A percentile compares a stretch with the other conserved stretches of the same genome.
These are phyloP conservation scores for Poecilia latipinna DNA, from an alignment of 2,113 vertebrate genomes.

Conservation along the genomic window DNA sequence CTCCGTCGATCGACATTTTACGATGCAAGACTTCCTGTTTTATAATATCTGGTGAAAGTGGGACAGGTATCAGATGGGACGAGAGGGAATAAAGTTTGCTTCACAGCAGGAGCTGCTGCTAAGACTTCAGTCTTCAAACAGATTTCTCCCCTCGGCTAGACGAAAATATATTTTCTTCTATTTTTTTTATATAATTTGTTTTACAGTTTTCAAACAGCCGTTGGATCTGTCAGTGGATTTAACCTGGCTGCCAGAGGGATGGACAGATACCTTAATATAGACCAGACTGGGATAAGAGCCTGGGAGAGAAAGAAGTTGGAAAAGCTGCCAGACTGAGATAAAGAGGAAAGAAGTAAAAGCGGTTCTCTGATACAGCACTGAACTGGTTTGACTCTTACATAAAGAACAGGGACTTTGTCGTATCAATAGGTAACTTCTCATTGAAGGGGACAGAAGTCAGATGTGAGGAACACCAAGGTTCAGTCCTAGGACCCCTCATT, in stretches of 20 bases:
- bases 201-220: slow-evolving; percentile 9
- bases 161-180: slow-evolving; percentile 8
- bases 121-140: slow-evolving; percentile 32
- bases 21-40: neutral
- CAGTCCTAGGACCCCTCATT: too few species aligned
- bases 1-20: neutral
- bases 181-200: slow-evolving; percentile 6
- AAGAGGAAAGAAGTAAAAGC: neutral
- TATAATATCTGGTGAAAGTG: slow-evolving; percentile 17
- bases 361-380: too few species aligned
- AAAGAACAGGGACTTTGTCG: too few species aligned
- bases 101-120: slow-evolving; percentile 13
- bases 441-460: too few species aligned
- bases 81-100: neutral
- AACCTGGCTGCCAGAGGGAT: slow-evolving; percentile 33
- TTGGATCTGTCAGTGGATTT: slow-evolving; percentile 45
- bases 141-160: neutral
- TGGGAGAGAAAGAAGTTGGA: slow-evolving; percentile 26
- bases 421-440: too few species aligned
- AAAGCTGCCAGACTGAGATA: slow-evolving; percentile 25
- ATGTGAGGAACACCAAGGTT: too few species aligned
- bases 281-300: slow-evolving; percentile 56
- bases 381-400: too few species aligned
- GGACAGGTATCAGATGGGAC: neutral
- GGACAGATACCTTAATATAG: slow-evolving; percentile 62